phyloP scores from a whole-genome alignment of 1,140 invertebrate genomes.

The Plectrocnemia conspersa region DNA sequence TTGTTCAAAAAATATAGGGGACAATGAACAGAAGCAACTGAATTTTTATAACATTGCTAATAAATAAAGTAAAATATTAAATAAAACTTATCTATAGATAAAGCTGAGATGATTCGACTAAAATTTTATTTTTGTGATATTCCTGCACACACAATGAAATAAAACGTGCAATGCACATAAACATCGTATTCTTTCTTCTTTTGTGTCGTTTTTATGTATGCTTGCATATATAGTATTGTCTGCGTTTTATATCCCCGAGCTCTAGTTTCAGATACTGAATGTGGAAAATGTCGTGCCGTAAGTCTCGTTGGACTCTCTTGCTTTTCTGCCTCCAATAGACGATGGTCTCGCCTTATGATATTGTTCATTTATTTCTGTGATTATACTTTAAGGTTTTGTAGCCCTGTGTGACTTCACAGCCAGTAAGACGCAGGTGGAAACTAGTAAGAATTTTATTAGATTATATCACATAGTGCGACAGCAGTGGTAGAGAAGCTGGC shows the following conservation, averaged over 20 bases:
- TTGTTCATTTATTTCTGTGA: too few relatives aligned
- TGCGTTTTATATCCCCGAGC: background rate
- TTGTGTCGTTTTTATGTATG: background rate
- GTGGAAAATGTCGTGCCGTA: background rate
- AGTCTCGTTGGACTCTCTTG: background rate
- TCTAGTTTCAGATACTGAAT: background rate
- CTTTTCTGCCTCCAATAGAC: background rate
- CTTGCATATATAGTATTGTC: slow-evolving; percentile 1
- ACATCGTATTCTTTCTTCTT: background rate
- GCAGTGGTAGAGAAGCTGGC: too few relatives aligned
- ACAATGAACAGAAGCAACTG: too few relatives aligned
- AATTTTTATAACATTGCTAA: background rate
- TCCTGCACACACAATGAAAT: background rate
- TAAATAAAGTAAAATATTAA: background rate
- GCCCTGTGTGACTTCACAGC: too few relatives aligned
- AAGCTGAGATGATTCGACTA: background rate
- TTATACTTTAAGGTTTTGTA: too few relatives aligned
- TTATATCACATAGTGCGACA: too few relatives aligned
- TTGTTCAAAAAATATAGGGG: background rate
- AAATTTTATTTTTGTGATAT: background rate
- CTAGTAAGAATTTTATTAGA: too few relatives aligned
- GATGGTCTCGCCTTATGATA: too few relatives aligned
- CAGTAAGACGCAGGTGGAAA: too few relatives aligned
- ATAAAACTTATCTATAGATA: background rate
- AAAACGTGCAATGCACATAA: background rate